Conservation (phyloP, 2,888 invertebrate species). For the Aphodius sticticus region DNA sequence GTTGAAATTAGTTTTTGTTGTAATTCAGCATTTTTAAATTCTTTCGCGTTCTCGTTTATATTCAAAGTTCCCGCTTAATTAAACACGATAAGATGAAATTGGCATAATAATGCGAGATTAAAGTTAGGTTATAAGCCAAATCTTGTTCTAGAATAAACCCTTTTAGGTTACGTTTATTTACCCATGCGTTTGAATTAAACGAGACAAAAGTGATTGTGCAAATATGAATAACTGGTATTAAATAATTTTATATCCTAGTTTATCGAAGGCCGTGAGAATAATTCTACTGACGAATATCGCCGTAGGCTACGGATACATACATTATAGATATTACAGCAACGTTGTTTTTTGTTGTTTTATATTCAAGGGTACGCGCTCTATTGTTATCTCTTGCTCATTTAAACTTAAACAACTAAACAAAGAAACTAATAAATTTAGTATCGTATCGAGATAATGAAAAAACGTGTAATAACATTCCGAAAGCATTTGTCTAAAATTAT, state of each 20-base stretch:
- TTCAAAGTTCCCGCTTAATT: conserved; percentile 44
- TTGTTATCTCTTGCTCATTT: background rate
- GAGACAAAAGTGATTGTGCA: background rate
- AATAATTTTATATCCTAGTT: conserved; percentile 23
- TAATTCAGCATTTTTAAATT: conserved; percentile 60
- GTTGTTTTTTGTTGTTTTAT: conserved; percentile 4
- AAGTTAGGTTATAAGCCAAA: background rate
- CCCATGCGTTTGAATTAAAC: background rate
- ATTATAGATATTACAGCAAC: conserved; percentile 19
- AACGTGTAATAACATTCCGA: background rate
- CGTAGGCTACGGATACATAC: conserved; percentile 21
- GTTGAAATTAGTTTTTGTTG: conserved; percentile 62
- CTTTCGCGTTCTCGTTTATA: conserved; percentile 50
- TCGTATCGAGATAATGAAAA: conserved; percentile 9
- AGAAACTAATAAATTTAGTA: background rate
- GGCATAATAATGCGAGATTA: conserved; percentile 33
- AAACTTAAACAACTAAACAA: background rate
- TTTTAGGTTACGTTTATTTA: background rate
- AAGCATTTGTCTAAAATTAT: background rate
- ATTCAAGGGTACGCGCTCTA: background rate
- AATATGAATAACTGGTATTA: background rate
- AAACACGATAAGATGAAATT: conserved; percentile 44
- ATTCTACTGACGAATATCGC: conserved; percentile 21
- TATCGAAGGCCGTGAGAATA: conserved; percentile 27
- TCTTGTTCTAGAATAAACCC: background rate